Evolutionary conservation across 2,113 vertebrate species (phyloP).

Genomic region (Plecotus auritus): DNA sequence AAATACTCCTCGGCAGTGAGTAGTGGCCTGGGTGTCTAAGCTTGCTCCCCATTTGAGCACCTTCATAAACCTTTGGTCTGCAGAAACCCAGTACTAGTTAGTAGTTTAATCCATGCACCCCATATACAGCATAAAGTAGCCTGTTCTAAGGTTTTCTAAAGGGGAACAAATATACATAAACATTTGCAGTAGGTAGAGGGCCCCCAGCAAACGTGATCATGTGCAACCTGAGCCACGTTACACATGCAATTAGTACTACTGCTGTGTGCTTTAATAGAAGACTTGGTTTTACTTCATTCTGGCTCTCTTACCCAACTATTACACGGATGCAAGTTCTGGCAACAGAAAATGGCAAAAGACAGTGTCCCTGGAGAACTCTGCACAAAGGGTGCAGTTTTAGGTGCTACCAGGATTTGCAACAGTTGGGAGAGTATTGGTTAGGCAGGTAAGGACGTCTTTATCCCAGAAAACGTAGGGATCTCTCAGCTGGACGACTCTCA

Average conservation of each 20-base stretch:
- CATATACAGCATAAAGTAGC: neutral
- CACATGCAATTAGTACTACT: neutral
- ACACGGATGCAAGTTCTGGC: neutral
- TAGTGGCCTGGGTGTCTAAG: accelerated
- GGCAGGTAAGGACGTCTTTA: neutral
- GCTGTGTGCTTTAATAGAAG: neutral
- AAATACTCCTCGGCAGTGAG: neutral
- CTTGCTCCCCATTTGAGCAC: neutral
- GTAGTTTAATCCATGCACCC: neutral
- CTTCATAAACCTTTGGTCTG: neutral
- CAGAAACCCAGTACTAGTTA: neutral
- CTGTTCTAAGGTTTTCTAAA: neutral
- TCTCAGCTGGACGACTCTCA: neutral
- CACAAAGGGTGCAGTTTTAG: neutral
- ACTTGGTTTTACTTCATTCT: neutral
- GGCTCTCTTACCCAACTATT: neutral
- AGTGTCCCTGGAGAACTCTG: neutral
- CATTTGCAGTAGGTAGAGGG: neutral
- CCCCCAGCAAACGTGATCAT: neutral
- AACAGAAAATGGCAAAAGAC: neutral
- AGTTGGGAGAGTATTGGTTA: neutral
- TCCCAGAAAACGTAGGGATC: neutral
- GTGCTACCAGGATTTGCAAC: neutral
- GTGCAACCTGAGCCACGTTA: neutral
- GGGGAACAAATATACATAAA: neutral